phyloP scores from a whole-genome alignment of 2,113 vertebrate species.

The Ammodytes dubius region DNA sequence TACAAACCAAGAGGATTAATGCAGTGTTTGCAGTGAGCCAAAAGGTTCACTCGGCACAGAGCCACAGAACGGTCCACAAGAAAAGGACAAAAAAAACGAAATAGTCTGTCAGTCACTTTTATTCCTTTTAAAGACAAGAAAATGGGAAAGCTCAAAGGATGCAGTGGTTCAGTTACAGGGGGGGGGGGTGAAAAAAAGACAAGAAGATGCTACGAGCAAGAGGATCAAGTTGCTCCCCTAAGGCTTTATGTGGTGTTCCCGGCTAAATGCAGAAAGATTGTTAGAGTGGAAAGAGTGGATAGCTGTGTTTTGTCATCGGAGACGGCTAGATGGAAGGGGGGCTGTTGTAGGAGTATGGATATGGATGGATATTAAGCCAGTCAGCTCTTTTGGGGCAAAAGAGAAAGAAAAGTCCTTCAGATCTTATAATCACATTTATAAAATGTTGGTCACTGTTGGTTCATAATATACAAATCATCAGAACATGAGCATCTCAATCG shows the following conservation, averaged over 20 bases:
- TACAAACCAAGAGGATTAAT: slow-evolving; percentile 43
- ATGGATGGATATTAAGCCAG: slow-evolving; percentile 25
- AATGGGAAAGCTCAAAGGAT: slow-evolving; percentile 56
- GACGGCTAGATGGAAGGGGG: slow-evolving; percentile 15
- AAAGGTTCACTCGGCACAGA: slow-evolving; percentile 17
- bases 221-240: slow-evolving; percentile 52
- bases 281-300: slow-evolving; percentile 13
- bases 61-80: slow-evolving; percentile 22
- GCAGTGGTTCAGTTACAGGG: slow-evolving; percentile 51
- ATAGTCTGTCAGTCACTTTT: slow-evolving; percentile 23
- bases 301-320: slow-evolving; percentile 41
- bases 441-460: no score
- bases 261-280: slow-evolving; percentile 46
- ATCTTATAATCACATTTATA: slow-evolving; percentile 31
- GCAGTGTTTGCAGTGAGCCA: slow-evolving; percentile 12
- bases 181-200: slow-evolving; percentile 7
- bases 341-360: slow-evolving; percentile 3
- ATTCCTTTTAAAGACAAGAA: slow-evolving; percentile 45
- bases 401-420: not conserved
- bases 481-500: no score
- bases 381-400: not conserved
- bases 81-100: slow-evolving; percentile 11
- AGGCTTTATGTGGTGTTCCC: slow-evolving; percentile 26
- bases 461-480: no score
- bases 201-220: slow-evolving; percentile 8